Conservation (phyloP, 1,140 invertebrate genomes). For the Luehdorfia chinensis region DNA sequence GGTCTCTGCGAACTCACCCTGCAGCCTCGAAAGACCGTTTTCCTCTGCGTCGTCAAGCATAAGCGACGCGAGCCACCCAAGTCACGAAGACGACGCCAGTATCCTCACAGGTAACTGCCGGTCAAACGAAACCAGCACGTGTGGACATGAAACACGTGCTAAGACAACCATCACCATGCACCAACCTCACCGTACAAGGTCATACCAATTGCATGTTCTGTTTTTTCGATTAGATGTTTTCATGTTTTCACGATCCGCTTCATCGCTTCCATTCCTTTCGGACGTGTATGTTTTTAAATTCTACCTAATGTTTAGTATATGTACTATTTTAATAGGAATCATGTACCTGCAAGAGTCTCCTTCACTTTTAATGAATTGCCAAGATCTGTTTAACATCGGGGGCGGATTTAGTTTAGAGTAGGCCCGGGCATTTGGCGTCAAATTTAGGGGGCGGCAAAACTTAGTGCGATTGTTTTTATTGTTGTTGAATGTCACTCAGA, state of each 20-base stretch:
- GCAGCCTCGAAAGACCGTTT: slow-evolving; percentile 91
- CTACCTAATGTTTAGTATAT: slow-evolving; percentile 12
- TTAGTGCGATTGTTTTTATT: no score
- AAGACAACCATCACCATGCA: slow-evolving; percentile 72
- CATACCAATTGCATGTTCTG: slow-evolving; percentile 56
- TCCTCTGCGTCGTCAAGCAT: slow-evolving; percentile 92
- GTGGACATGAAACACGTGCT: slow-evolving; percentile 18
- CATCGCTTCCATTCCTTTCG: slow-evolving; percentile 49
- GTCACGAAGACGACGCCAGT: slow-evolving; percentile 89
- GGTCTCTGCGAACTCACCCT: slow-evolving; percentile 86
- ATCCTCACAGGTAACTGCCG: slow-evolving; percentile 88
- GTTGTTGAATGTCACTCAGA: no score
- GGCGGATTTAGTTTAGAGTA: no score
- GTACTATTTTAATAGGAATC: no score
- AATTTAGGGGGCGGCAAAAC: no score
- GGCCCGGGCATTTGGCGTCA: no score
- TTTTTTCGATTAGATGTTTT: slow-evolving; percentile 52
- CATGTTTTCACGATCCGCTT: slow-evolving; percentile 46
- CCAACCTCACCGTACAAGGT: slow-evolving; percentile 34
- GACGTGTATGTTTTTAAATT: slow-evolving; percentile 20
- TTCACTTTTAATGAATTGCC: no score
- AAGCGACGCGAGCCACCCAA: slow-evolving; percentile 86
- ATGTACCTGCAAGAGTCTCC: no score
- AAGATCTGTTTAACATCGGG: no score
- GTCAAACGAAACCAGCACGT: slow-evolving; percentile 6